Evolutionary conservation across 2,888 invertebrate genomes (phyloP).

Genomic region (Megamerina dolium): DNA sequence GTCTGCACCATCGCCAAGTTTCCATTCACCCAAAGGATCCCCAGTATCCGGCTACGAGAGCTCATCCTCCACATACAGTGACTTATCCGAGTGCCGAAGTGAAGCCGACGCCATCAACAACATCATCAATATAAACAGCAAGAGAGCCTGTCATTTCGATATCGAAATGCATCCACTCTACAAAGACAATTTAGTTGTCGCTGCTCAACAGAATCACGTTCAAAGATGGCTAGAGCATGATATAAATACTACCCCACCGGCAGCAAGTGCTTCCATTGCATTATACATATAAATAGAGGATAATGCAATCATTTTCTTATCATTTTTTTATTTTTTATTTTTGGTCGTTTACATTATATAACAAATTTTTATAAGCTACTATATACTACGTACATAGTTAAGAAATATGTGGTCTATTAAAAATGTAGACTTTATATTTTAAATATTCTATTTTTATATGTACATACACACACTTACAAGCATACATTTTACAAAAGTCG

Average conservation of each 20-base stretch:
- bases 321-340: too few species aligned
- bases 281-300: constrained; percentile 30
- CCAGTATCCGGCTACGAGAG: constrained; percentile 50
- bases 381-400: too few species aligned
- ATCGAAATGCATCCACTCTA: constrained; percentile 55
- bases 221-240: constrained; percentile 57
- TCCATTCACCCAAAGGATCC: constrained; percentile 49
- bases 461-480: constrained; percentile 3
- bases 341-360: too few species aligned
- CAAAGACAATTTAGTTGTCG: constrained; percentile 52
- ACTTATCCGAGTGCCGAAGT: constrained; percentile 31
- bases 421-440: not conserved
- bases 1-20: constrained; percentile 38
- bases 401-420: too few species aligned
- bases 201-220: constrained; percentile 47
- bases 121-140: too few species aligned
- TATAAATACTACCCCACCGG: constrained; percentile 16
- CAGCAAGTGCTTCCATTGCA: constrained; percentile 26
- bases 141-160: constrained; percentile 50
- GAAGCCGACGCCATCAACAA: constrained; percentile 19
- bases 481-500: constrained; percentile 1
- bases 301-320: too few species aligned
- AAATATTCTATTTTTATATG: constrained; percentile 1
- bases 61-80: constrained; percentile 48
- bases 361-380: too few species aligned